These are phyloP conservation scores for Bos indicus DNA, from an alignment of 2,113 vertebrate genomes.

Conservation along the genomic window DNA sequence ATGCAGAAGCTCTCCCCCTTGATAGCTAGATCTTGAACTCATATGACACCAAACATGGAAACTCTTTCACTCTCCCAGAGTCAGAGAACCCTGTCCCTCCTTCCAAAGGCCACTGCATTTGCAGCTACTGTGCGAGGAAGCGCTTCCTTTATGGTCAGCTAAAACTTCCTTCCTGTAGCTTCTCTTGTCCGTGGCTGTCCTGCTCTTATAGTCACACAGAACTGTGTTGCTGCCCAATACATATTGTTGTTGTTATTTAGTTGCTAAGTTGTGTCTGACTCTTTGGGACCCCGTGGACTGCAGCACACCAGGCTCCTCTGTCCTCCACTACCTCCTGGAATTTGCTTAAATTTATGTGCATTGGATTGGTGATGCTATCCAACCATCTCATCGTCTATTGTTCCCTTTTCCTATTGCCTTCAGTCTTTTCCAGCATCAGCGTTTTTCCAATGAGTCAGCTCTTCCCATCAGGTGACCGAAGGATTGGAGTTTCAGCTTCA, in stretches of 20 bases:
- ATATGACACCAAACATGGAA: fast-evolving
- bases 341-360: not conserved
- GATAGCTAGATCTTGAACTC: not conserved
- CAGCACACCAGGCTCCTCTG: not conserved
- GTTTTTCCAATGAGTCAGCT: not conserved
- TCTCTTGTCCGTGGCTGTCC: not conserved
- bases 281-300: not conserved
- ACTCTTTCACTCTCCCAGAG: fast-evolving
- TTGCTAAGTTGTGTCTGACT: not conserved
- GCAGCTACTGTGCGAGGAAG: not conserved
- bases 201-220: not conserved
- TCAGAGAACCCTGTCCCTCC: not conserved
- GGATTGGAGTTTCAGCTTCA: not conserved
- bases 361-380: not conserved
- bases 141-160: fast-evolving
- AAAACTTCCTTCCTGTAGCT: fast-evolving
- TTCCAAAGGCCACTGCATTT: fast-evolving
- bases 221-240: fast-evolving
- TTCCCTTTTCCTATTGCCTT: not conserved
- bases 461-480: not conserved
- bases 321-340: not conserved
- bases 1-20: not conserved
- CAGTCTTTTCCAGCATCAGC: not conserved
- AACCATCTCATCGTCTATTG: not conserved
- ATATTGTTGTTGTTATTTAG: not conserved